Conservation (phyloP, 2,888 invertebrate species). For the Andrena flavipes region DNA sequence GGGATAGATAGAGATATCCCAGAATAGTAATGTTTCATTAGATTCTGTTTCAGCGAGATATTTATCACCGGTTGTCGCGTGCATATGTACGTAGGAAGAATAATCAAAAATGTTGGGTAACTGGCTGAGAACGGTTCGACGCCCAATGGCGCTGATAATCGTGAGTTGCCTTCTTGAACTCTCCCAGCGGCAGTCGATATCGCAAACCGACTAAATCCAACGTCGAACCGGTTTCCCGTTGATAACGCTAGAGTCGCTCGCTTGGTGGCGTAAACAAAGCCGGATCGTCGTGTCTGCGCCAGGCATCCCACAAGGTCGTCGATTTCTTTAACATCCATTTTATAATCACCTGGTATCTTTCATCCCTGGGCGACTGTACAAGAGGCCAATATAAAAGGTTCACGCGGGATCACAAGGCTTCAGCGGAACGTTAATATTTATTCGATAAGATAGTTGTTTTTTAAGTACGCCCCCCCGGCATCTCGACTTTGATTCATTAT, state of each 20-base stretch:
- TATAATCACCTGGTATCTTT: slow-evolving; percentile 44
- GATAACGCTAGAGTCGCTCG: slow-evolving; percentile 71
- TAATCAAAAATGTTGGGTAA: slow-evolving; percentile 50
- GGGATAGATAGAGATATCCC: slow-evolving; percentile 28
- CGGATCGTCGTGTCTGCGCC: slow-evolving; percentile 39
- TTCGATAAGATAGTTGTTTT: neutral
- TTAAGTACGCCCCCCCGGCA: neutral
- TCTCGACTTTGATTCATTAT: slow-evolving; percentile 6
- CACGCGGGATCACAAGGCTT: neutral
- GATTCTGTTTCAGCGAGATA: slow-evolving; percentile 23
- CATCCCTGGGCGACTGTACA: neutral
- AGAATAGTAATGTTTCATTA: slow-evolving; percentile 33
- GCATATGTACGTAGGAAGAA: slow-evolving; percentile 31
- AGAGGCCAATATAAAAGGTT: neutral
- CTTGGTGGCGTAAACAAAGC: slow-evolving; percentile 77
- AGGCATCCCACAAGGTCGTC: slow-evolving; percentile 49
- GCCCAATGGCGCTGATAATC: slow-evolving; percentile 69
- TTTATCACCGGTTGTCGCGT: slow-evolving; percentile 60
- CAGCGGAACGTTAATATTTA: neutral
- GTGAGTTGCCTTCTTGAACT: slow-evolving; percentile 78
- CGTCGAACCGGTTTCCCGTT: slow-evolving; percentile 76
- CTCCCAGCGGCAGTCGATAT: slow-evolving; percentile 76
- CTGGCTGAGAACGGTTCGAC: slow-evolving; percentile 57
- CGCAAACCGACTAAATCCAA: slow-evolving; percentile 79
- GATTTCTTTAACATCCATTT: slow-evolving; percentile 40